Evolutionary conservation across 2,797 vertebrate genomes (phyloP), one percentile per base, ranked within the genome.

Genomic region (Myiotriccus ornatus): DNA sequence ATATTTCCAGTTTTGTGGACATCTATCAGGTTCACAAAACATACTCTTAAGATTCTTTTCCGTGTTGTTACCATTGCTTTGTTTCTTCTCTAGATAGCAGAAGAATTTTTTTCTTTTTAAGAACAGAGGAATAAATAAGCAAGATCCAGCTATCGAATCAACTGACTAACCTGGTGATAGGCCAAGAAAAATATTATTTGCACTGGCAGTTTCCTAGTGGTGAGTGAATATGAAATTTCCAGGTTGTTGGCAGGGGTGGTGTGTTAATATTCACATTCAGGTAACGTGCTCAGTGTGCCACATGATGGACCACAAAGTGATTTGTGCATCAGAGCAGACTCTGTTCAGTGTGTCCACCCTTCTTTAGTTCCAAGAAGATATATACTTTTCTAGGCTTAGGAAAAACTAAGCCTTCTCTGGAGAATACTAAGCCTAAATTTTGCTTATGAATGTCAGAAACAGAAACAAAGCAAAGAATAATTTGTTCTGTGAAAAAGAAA

Each of bases 301-400:
- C 0, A 0, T 44, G 23, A 28, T 68, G 32, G 22, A 20, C 10
- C 14, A 47, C 11, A 9, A 46, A 34, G 24, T 23, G 23, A 22
- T 59, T 32, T 57, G 6, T 32, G 32, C 8, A 44, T n/a, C 15
- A 81, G 27, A 39, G 17, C 8, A 67, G 35, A 32, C 12, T 74
- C 34, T 55, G 16, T 41, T 24, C 55, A 35, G 8, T 12, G 24
- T 37, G 32, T 35, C 37, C 32, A 39, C 28, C 2, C 12, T 37
- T 30, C 41, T 32, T 34, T 8, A 34, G 15, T 20, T 56, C 44
- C 39, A 47, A 41, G 37, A 80, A 60, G 16, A 34, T 1, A 22
- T 27, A 25, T 14, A 8, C 6, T 64, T 68, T 50, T 55, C 27
- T 14, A 59, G 7, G 19, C 11, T 71, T 41, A 46, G 16, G 41